Evolutionary conservation across 2,113 vertebrate species (phyloP), one percentile per base, ranked within the genome.

Genomic region (Polypterus senegalus): DNA sequence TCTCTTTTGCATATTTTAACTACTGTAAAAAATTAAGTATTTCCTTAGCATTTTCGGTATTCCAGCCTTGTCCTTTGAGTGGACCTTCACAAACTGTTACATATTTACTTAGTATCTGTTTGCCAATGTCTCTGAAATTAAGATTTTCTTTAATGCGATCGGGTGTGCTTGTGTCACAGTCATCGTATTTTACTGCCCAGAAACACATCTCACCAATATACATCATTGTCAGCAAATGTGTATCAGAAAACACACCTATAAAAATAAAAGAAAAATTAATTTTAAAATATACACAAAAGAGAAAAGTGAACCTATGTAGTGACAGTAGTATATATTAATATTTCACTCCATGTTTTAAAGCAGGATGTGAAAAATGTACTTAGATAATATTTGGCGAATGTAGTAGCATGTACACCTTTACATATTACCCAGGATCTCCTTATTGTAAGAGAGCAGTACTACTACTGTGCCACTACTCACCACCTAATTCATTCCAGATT

Each of bases 171-270:
- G 73, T 71, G 2, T 78, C 80, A 70, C 79, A 83, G 72, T 88
- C 86, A 71, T 88, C 88, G 6, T 91, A 86, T 66, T 82, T 93
- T 62, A 92, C 85, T n/a, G 91, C 91, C 95, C 94, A 98, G 77
- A 91, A 97, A 81, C 95, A 98, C 92, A 98, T 94, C 83, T 98
- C 95, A 60, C 95, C 95, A 4, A 90, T 83, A 76, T 97, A 98
- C 91, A 97, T 94, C 89, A 96, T 89, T 0, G 93, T 94, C 77
- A 90, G 73, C 49, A 88, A 70, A 59, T 89, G 86, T 59, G 84
- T 87, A 60, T 90, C 88, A 66, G 83, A 96, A 76, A 93, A 94
- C 72, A 95, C 63, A 63, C 92, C 94, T 97, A 70, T 9, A 53
- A 61, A 64, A 79, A 69, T 27, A 27, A 27, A 27, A 27, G 27